These are phyloP conservation scores for Nylanderia fulva DNA, from an alignment of 1,140 invertebrate species.

Conservation along the genomic window DNA sequence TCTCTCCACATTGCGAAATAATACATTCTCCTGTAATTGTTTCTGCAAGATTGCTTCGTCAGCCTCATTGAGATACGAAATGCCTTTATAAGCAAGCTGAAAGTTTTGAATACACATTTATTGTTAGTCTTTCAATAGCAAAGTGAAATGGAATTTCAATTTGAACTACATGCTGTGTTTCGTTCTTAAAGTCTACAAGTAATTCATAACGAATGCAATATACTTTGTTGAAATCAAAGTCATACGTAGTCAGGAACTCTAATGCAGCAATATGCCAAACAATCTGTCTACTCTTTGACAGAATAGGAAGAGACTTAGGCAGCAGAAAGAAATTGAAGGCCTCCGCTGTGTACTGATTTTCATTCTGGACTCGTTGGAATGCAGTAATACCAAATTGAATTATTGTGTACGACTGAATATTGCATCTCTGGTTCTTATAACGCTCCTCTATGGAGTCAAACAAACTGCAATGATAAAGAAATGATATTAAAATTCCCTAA, in stretches of 20 bases:
- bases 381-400: conserved; percentile 89
- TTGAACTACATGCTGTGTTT: conserved; percentile 12
- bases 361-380: conserved; percentile 86
- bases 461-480: conserved; percentile 87
- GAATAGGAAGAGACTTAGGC: conserved; percentile 88
- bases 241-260: conserved; percentile 88
- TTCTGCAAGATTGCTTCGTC: conserved; percentile 82
- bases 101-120: conserved; percentile 31
- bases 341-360: conserved; percentile 87
- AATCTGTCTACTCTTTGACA: conserved; percentile 87
- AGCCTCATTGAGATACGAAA: conserved; percentile 88
- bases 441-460: conserved; percentile 89
- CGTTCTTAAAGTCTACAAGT: neutral
- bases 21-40: conserved; percentile 75
- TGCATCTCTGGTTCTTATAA: conserved; percentile 87
- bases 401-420: conserved; percentile 87
- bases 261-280: conserved; percentile 88
- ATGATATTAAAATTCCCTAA: neutral
- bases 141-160: conserved; percentile 18
- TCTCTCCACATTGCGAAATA: conserved; percentile 73
- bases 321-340: conserved; percentile 90
- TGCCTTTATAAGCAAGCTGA: conserved; percentile 90
- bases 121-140: neutral
- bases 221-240: conserved; percentile 93
- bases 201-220: neutral